Evolutionary conservation across 2,888 invertebrate genomes (phyloP), one percentile per base, ranked within the genome.

Genomic region (Zygaena filipendulae): DNA sequence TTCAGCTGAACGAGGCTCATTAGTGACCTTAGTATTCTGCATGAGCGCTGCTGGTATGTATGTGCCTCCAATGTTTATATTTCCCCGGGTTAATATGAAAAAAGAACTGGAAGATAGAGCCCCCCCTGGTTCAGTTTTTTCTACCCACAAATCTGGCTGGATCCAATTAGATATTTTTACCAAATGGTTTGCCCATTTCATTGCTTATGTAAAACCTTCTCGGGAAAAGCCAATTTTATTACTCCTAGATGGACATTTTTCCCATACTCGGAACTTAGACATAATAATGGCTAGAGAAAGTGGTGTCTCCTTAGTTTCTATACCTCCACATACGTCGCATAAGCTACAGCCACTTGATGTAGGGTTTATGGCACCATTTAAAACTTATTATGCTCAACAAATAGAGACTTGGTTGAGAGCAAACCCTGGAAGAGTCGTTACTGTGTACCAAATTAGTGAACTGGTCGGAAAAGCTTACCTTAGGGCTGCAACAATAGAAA

Each of bases 111-210:
- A 29, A 27, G 32, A 36, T 27, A 27, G 36, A 32, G 35, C 29
- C 18, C 35, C 35, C 21, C 32, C 27, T 29, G 29, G 32, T 24
- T 26, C 33, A 20, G 25, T 33, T 18, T 28, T 31, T 27, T 31
- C 28, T 21, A 34, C 29, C 19, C 34, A 37, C 27, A 29, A 29
- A n/a, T n/a, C n/a, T n/a, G 37, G 37, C 14, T 33, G 31, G 34
- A 39, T 39, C 7, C 34, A 39, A 32, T 20, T 27, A 6, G 25
- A 39, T 14, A 13, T 35, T 14, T 39, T 32, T 33, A 39, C 35
- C n/a, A 21, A 26, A 14, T 39, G 55, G 55, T 57, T 66, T 35
- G 38, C 52, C 24, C 56, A 69, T 43, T 71, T 72, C 40, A 32
- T 60, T 31, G 41, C 20, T n/a, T 25, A 35, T 19, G 23, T 27